These are phyloP conservation scores for Drosophila infuscata DNA, from an alignment of 2,888 invertebrate genomes.

Conservation along the genomic window DNA sequence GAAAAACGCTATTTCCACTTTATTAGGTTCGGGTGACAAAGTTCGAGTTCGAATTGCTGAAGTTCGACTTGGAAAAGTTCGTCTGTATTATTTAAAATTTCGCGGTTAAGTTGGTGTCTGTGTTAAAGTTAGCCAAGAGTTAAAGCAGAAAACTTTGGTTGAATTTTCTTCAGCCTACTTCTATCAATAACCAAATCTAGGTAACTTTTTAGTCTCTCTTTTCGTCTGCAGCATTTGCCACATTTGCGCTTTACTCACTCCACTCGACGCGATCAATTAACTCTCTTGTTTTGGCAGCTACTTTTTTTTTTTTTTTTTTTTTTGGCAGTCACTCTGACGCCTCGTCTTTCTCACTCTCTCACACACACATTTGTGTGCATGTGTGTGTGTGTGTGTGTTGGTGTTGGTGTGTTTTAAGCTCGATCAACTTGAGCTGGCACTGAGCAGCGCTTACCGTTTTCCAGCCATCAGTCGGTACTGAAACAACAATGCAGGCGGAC, in stretches of 20 bases:
- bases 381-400: constrained; percentile 8
- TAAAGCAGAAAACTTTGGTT: background rate
- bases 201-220: constrained; percentile 4
- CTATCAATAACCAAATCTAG: constrained; percentile 1
- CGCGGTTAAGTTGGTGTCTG: background rate
- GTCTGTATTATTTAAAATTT: background rate
- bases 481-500: constrained; percentile 79
- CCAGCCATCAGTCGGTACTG: constrained; percentile 71
- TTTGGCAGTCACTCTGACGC: constrained; percentile 28
- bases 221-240: constrained; percentile 2
- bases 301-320: constrained; percentile 24
- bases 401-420: constrained; percentile 28
- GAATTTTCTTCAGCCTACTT: constrained; percentile 4
- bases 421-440: constrained; percentile 47
- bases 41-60: background rate
- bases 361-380: background rate
- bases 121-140: background rate
- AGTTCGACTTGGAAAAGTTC: background rate
- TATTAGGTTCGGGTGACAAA: background rate
- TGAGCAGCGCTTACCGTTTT: constrained; percentile 57
- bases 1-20: background rate
- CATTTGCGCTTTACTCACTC: background rate
- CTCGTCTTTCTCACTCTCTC: constrained; percentile 7
- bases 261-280: constrained; percentile 16
- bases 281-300: constrained; percentile 27